phyloP scores from a whole-genome alignment of 2,113 vertebrate species.

The Eurypyga helias region DNA sequence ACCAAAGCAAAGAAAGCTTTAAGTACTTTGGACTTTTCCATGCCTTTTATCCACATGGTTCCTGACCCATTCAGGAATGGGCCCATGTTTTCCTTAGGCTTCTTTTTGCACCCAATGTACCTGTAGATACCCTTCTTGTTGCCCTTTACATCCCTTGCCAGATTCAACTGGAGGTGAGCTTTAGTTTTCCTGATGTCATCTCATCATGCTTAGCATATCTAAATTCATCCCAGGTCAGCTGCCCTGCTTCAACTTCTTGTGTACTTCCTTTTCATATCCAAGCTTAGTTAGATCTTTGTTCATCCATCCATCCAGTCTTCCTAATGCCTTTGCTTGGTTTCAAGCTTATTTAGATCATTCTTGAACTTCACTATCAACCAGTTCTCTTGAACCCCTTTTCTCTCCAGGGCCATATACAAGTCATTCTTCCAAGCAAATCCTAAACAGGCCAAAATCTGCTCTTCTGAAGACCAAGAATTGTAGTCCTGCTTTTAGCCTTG shows the following conservation, averaged over 20 bases:
- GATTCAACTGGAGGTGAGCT: background rate
- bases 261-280: background rate
- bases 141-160: background rate
- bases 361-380: background rate
- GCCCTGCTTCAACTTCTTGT: background rate
- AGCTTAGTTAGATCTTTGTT: background rate
- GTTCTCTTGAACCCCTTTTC: background rate
- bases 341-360: background rate
- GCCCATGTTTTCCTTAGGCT: background rate
- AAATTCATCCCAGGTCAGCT: background rate
- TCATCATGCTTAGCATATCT: background rate
- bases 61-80: background rate
- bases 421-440: background rate
- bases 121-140: background rate
- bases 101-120: background rate
- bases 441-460: background rate
- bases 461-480: background rate
- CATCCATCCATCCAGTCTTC: background rate
- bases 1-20: background rate
- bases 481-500: background rate
- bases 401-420: background rate
- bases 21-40: background rate
- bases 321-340: background rate
- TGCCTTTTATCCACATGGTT: background rate
- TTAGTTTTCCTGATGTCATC: background rate